phyloP scores from a whole-genome alignment of 2,113 vertebrate genomes.

The Stegastes partitus region DNA sequence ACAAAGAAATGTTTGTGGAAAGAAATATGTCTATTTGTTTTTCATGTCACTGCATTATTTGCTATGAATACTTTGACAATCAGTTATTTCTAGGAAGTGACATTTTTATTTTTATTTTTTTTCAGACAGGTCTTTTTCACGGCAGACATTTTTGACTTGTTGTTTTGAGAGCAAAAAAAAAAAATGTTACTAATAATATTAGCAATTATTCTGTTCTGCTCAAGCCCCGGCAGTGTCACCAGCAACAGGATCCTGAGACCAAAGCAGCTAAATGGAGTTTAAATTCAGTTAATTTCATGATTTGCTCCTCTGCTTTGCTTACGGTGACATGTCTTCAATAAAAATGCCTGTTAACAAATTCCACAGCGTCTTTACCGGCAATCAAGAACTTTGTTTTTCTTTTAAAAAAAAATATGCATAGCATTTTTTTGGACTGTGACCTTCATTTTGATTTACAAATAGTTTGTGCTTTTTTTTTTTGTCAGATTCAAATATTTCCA shows the following conservation, averaged over 20 bases:
- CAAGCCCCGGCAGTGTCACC: not conserved
- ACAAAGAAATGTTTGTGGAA: too few species aligned
- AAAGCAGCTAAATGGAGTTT: not conserved
- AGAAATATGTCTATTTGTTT: too few species aligned
- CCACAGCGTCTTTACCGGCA: not conserved
- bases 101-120: too few species aligned
- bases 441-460: slow-evolving; percentile 2
- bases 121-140: not conserved
- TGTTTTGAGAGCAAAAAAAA: not conserved
- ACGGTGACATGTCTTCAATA: not conserved
- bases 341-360: not conserved
- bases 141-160: not conserved
- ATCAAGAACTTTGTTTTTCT: not conserved
- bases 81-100: not conserved
- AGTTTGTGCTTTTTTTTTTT: not conserved
- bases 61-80: too few species aligned
- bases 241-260: not conserved
- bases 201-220: not conserved
- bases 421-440: not conserved
- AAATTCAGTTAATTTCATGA: not conserved
- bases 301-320: not conserved
- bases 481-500: too few species aligned
- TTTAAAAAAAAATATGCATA: not conserved
- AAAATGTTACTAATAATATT: not conserved
- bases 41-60: too few species aligned